Evolutionary conservation across 2,888 invertebrate genomes (phyloP), one percentile per base, ranked within the genome.

Genomic region (Villa cingulata): DNA sequence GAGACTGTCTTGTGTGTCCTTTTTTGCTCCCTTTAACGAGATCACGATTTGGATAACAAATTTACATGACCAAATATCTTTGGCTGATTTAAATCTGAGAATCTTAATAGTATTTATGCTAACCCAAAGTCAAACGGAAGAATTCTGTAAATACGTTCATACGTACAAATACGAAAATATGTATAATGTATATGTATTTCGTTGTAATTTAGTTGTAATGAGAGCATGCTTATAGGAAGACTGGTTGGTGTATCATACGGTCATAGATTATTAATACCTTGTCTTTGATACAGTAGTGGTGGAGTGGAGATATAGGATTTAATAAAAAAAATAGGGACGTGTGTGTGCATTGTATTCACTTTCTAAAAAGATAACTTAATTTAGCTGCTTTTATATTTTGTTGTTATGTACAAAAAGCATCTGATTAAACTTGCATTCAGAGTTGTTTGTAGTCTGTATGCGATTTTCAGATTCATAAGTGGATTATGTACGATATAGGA

Each of bases 31-130:
- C 43, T 29, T 42, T 57, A 57, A 57, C 56, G 55, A 57, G 56
- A 57, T 57, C 56, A 57, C 56, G 56, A 57, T 56, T 57, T 57
- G 55, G 56, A 57, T 57, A 57, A 55, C 53, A 55, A 56, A 55
- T 57, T 57, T 56, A 57, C 56, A 56, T 57, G 56, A 45, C 29
- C 48, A 50, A 45, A 47, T 51, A 50, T 48, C 48, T 48, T 48
- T 44, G 46, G 46, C 44, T 48, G 52, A 52, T 52, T 52, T 48
- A 45, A 52, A 52, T 52, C 52, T 51, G 45, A 40, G 36, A 23
- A 48, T 44, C 48, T 44, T 27, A 17, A n/a, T 20, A 23, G 23
- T 23, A n/a, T n/a, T n/a, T n/a, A n/a, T n/a, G n/a, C n/a, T n/a
- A 23, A 23, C 5, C 23, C 4, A 23, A 23, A 23, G 23, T 23